A percentile compares a stretch with the other conserved stretches of the same genome.
These are phyloP conservation scores for Tokudaia tokunoshimensis DNA, from an alignment of 2,797 vertebrate genomes.

Conservation along the genomic window DNA sequence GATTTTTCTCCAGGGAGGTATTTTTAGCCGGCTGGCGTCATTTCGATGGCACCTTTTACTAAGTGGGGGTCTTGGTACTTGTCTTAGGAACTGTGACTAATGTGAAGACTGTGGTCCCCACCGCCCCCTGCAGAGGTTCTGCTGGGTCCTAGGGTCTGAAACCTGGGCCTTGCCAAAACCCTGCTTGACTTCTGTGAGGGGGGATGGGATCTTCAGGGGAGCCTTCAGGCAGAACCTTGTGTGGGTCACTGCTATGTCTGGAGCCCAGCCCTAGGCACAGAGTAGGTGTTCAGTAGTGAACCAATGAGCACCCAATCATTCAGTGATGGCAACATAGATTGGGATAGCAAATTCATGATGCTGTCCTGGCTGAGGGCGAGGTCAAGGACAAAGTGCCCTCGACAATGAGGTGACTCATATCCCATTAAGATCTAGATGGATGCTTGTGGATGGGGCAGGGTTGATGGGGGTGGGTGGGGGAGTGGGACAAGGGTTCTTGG, in stretches of 20 bases:
- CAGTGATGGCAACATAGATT: no score
- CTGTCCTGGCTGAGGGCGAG: neutral
- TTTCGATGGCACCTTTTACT: slow-evolving; percentile 72
- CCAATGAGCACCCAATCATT: neutral
- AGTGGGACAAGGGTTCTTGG: neutral
- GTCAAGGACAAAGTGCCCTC: neutral
- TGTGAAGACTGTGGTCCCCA: neutral
- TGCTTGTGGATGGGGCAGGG: accelerated
- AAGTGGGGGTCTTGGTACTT: neutral
- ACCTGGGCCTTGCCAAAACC: neutral
- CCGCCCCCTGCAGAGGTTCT: neutral
- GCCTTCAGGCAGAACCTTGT: neutral
- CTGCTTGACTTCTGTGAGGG: neutral
- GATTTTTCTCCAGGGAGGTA: slow-evolving; percentile 6
- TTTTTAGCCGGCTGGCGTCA: slow-evolving; percentile 60
- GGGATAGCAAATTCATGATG: accelerated
- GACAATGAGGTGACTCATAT: accelerated
- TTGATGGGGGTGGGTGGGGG: neutral
- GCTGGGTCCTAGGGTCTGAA: neutral
- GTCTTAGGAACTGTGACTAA: neutral
- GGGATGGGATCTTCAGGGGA: neutral
- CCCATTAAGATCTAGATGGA: accelerated
- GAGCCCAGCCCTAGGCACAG: neutral
- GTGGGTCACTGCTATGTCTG: neutral
- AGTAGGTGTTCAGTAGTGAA: neutral